Evolutionary conservation across 1,140 invertebrate species (phyloP).

Genomic region (Aphelenchoides fujianensis): DNA sequence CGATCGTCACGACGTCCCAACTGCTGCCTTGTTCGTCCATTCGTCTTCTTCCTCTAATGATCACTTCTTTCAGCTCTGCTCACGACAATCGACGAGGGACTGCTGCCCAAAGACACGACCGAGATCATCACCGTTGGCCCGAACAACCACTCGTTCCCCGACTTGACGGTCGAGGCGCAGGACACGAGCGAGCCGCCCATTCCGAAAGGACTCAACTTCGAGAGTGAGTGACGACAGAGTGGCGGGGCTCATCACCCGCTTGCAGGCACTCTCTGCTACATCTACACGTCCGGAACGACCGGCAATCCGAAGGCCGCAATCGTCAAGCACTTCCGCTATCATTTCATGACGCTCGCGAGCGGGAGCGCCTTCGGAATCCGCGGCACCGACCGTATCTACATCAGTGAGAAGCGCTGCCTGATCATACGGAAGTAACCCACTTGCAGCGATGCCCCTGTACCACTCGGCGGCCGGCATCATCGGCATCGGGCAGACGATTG

Average conservation of each 20-base stretch:
- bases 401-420: constrained; percentile 62
- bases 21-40: constrained; percentile 30
- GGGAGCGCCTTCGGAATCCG: constrained; percentile 41
- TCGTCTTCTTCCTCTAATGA: background rate
- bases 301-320: constrained; percentile 63
- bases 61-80: background rate
- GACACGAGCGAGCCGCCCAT: constrained; percentile 38
- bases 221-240: constrained; percentile 48
- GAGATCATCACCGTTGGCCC: background rate
- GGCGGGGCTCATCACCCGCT: background rate
- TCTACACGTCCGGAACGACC: constrained; percentile 63
- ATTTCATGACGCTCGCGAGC: constrained; percentile 38
- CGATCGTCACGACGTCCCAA: constrained; percentile 35
- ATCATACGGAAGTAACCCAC: background rate
- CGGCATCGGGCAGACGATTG: constrained; percentile 51
- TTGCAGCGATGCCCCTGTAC: constrained; percentile 75
- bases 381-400: constrained; percentile 74
- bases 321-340: constrained; percentile 59
- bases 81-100: background rate
- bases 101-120: background rate
- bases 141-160: background rate
- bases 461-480: constrained; percentile 82
- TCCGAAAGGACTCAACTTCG: constrained; percentile 44
- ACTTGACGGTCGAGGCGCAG: background rate
- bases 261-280: constrained; percentile 61